Base-by-base conservation (phyloP, 2,888 invertebrate species). In the Watsonalla cultraria region DNA sequence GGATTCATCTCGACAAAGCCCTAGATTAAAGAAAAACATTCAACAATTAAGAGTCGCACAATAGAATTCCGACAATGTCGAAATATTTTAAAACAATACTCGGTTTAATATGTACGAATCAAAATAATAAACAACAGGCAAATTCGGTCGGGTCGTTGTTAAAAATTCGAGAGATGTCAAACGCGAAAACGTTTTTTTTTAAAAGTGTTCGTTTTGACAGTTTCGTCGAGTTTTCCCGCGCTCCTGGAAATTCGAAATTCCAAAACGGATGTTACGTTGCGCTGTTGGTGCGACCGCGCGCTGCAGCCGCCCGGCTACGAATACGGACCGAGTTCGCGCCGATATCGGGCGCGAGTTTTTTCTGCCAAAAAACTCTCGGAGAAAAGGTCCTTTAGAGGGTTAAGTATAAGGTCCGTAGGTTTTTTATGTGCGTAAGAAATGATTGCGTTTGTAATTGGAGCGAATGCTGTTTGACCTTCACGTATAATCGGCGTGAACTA, bases 321-420 rank as follows among this genome's bases (percentile, higher is more conserved):
- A 87, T 90, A 88, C 78, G 70, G 74, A 61, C 64, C 65, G 65
- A 57, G 74, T 64, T 61, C 72, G 70, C 67, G 68, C 74, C 76
- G 72, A 75, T 72, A 74, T 76, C 74, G 60, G 63, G 60, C 70
- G 71, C 66, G 70, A 65, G 72, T 84, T 85, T 89, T 88, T 87
- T 86, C 78, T 74, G 82, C 84, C 82, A 84, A 89, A 89, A 89
- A 89, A 84, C 82, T 59, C 56, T 50, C 51, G 73, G 82, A 82
- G 80, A 83, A 88, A 86, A 79, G 83, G 82, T 80, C 81, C 82
- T 78, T 73, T 76, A 71, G 71, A 81, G 86, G 87, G 88, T 88
- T 88, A 84, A 85, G 80, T 79, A 82, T 81, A 76, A 81, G 82
- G 75, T 77, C 77, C 79, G 76, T 70, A 70, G 72, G 73, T 74